phyloP scores from a whole-genome alignment of 2,888 invertebrate genomes.

The Aporophyla lueneburgensis region DNA sequence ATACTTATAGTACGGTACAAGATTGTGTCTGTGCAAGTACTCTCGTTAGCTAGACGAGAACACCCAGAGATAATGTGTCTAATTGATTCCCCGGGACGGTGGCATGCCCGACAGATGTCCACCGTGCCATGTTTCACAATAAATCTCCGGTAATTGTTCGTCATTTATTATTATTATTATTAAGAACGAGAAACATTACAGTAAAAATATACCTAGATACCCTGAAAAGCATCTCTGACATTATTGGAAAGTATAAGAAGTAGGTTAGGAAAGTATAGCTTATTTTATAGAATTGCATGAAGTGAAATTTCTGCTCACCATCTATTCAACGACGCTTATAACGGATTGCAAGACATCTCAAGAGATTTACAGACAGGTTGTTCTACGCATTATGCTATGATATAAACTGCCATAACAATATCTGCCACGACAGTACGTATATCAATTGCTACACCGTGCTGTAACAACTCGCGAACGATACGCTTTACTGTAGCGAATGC shows the following conservation, averaged over 20 bases:
- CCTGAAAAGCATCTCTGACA: background rate
- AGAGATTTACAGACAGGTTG: conserved; percentile 9
- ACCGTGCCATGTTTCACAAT: no score
- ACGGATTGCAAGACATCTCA: background rate
- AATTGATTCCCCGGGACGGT: no score
- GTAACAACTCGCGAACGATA: background rate
- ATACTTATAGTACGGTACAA: no score
- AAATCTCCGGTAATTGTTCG: no score
- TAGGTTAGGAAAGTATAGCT: background rate
- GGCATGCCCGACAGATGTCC: no score
- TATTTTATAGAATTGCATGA: background rate
- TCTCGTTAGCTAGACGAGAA: no score
- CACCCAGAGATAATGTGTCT: no score
- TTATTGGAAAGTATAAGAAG: background rate
- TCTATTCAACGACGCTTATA: background rate
- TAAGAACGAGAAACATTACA: background rate
- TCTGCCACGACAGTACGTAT: background rate
- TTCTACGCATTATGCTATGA: background rate
- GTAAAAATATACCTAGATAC: background rate
- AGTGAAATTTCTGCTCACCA: background rate
- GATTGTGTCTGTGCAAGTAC: no score
- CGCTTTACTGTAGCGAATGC: background rate
- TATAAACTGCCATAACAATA: conserved; percentile 3
- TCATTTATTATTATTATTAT: no score
- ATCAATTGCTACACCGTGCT: background rate